Base-by-base conservation (phyloP, 1,140 invertebrate genomes). In the Trissolcus basalis region DNA sequence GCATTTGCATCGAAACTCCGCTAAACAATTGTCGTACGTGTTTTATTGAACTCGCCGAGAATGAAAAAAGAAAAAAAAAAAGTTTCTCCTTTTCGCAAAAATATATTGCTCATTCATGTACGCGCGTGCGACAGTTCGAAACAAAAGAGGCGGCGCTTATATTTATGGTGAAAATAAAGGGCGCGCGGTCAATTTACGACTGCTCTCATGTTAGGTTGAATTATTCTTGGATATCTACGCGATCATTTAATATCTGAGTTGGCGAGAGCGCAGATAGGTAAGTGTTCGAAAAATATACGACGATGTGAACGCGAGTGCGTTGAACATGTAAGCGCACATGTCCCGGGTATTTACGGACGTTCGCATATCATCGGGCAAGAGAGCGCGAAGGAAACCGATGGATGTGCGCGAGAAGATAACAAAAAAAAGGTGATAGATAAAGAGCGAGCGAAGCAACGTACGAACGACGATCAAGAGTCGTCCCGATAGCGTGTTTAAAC, bases 401-500 rank as follows among this genome's bases (percentile, higher is more conserved):
- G 19, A 27, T 27, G n/a, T n/a, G 61, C 9, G 50, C 45, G 50
- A 61, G 69, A 71, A 64, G 59, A 56, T 47, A 47, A 48, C n/a
- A 76, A 75, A 72, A 74, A 72, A 76, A 63, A 76, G 69, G 60
- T 70, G 73, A 77, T 70, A 72, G 67, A 71, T 77, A 80, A 80
- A 72, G 67, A 76, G 77, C 74, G 70, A 76, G 45, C n/a, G n/a
- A n/a, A n/a, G n/a, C n/a, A n/a, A n/a, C n/a, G 65, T 71, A 68
- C 64, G 68, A 27, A 76, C 63, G 72, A 47, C 64, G 68, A 72
- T 72, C 72, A 47, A 77, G 75, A 79, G 79, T 81, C 72, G 68
- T 63, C 74, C 71, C 74, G 84, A n/a, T 77, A 80, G 80, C 80
- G 80, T 80, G 81, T 82, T 87, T 84, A 83, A 87, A 75, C 67